phyloP scores from a whole-genome alignment of 2,113 vertebrate genomes.

The Notarius quadriscutis region DNA sequence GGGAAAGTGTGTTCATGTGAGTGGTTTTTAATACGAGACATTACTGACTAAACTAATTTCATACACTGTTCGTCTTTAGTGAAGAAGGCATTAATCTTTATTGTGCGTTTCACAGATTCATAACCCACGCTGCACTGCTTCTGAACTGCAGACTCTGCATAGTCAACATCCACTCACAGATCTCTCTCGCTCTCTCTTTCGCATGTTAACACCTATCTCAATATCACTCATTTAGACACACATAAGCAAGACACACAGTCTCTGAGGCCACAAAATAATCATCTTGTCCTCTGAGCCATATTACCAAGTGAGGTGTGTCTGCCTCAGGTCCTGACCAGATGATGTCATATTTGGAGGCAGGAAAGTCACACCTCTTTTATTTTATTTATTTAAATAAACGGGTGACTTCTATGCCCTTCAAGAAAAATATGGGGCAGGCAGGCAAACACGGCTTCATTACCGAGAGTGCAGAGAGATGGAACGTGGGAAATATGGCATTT shows the following conservation, averaged over 20 bases:
- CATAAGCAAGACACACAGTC: background rate
- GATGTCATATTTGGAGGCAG: conserved; percentile 68
- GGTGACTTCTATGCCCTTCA: conserved; percentile 46
- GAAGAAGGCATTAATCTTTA: conserved; percentile 47
- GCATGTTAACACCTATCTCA: background rate
- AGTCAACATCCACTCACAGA: background rate
- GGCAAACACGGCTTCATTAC: conserved; percentile 38
- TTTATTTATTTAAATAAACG: background rate
- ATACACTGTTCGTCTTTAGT: conserved; percentile 41
- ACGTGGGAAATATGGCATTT: background rate
- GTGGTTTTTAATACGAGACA: background rate
- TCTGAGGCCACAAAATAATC: conserved; percentile 21
- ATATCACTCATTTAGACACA: background rate
- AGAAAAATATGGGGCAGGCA: conserved; percentile 49
- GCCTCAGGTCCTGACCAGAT: conserved; percentile 57
- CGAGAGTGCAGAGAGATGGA: background rate
- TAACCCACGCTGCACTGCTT: conserved; percentile 29
- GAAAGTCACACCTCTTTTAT: conserved; percentile 62
- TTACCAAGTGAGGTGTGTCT: conserved; percentile 6
- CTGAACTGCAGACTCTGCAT: conserved; percentile 10
- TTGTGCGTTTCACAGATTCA: conserved; percentile 33
- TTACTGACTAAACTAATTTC: conserved; percentile 41
- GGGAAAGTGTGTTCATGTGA: background rate
- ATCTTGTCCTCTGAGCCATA: conserved; percentile 2
- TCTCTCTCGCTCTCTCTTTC: background rate